Percentiles rank a stretch among this genome's conserved stretches.
Conservation (phyloP, 2,113 vertebrate species). For the Paramormyrops kingsleyae region DNA sequence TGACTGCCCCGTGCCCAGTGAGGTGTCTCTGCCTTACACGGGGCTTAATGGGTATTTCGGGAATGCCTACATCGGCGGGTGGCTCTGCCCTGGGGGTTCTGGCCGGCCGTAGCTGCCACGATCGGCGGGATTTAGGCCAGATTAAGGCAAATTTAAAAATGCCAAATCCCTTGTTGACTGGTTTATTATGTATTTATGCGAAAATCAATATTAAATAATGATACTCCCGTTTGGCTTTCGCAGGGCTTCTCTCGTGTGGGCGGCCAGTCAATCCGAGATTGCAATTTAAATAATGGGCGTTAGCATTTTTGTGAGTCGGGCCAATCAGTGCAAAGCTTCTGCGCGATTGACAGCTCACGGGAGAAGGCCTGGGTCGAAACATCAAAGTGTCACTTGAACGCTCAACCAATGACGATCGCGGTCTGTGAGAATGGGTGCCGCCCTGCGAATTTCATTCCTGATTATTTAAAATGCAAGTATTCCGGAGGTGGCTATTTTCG, state of each 20-base stretch:
- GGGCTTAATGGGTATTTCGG: background rate
- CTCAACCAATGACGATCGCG: background rate
- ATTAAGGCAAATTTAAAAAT: background rate
- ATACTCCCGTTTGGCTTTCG: background rate
- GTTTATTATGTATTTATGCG: background rate
- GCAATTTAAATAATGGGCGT: constrained; percentile 2
- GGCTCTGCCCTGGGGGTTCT: background rate
- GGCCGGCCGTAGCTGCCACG: background rate
- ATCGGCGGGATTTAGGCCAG: background rate
- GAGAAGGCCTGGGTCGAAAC: background rate
- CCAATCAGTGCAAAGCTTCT: background rate
- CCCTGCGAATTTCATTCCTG: background rate
- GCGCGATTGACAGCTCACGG: background rate
- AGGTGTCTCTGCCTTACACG: background rate
- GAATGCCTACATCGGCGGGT: background rate
- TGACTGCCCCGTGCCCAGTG: background rate
- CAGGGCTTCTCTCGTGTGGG: background rate
- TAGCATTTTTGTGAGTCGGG: background rate
- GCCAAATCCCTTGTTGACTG: background rate
- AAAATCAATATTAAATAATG: background rate
- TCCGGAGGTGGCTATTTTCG: background rate
- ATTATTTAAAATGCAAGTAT: background rate
- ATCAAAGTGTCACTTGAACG: background rate
- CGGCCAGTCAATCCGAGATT: background rate
- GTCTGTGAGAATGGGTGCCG: background rate